phyloP scores from a whole-genome alignment of 1,140 invertebrate genomes.

The Belonocnema kinseyi region DNA sequence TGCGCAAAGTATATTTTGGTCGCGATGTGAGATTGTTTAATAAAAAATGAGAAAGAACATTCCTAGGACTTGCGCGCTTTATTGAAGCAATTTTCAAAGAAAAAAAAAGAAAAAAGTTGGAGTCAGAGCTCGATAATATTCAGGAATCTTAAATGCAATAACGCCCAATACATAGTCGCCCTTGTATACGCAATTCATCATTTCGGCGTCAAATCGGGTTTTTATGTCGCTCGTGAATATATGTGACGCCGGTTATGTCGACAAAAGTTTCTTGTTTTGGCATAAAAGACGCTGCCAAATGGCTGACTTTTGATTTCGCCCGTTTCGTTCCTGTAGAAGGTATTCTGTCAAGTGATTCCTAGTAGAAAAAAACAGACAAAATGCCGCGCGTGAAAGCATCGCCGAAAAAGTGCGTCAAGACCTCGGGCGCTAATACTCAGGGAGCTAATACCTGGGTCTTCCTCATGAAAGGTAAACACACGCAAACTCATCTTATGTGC shows the following conservation, averaged over 20 bases:
- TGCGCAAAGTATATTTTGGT: no score
- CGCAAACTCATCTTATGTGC: not conserved
- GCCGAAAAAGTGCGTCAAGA: conserved; percentile 78
- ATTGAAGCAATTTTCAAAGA: conserved; percentile 28
- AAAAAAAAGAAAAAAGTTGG: conserved; percentile 28
- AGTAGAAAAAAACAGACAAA: conserved; percentile 43
- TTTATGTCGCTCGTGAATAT: conserved; percentile 43
- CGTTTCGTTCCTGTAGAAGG: not conserved
- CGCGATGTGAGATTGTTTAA: no score
- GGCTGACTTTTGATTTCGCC: conserved; percentile 56
- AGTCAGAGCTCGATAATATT: conserved; percentile 41
- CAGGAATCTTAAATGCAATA: conserved; percentile 9
- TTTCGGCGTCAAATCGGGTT: conserved; percentile 9
- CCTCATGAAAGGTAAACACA: conserved; percentile 78
- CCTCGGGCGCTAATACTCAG: conserved; percentile 57
- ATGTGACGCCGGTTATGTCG: conserved; percentile 29
- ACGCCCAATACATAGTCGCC: conserved; percentile 30
- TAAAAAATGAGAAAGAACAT: no score
- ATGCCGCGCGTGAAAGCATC: conserved; percentile 78
- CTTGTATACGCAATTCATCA: not conserved
- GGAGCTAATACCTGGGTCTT: conserved; percentile 81
- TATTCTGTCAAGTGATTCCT: conserved; percentile 21
- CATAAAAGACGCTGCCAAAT: conserved; percentile 45
- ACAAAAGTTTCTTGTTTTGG: conserved; percentile 7
- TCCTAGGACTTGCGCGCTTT: not conserved